Evolutionary conservation across 2,888 invertebrate genomes (phyloP).

Genomic region (Megamerina dolium): DNA sequence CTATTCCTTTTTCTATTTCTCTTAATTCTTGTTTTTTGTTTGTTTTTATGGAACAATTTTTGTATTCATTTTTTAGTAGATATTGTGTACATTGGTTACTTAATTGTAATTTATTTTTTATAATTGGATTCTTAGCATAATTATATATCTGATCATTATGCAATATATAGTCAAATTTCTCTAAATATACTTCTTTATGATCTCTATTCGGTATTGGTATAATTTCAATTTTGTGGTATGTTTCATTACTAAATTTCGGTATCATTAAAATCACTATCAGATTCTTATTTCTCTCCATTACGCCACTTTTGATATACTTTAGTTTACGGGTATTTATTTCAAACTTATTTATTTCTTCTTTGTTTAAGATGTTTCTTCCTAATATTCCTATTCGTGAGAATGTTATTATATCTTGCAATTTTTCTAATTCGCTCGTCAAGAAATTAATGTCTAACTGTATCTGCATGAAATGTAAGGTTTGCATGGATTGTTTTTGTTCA

Average conservation of each 20-base stretch:
- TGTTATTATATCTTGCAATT: slow-evolving; percentile 6
- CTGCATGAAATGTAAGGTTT: not conserved
- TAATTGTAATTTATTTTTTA: slow-evolving; percentile 1
- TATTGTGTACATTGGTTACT: slow-evolving; percentile 1
- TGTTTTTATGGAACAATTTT: slow-evolving; percentile 1
- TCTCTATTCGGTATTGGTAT: too few relatives aligned
- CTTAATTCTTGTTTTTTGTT: not conserved
- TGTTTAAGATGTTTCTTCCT: slow-evolving; percentile 6
- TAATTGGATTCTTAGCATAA: not conserved
- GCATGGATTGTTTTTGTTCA: not conserved
- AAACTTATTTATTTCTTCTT: not conserved
- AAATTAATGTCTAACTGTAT: slow-evolving; percentile 4
- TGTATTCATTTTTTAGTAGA: not conserved
- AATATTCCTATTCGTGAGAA: slow-evolving; percentile 4
- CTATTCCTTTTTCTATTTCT: slow-evolving; percentile 2
- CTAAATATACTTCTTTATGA: not conserved
- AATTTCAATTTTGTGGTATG: too few relatives aligned
- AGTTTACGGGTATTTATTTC: not conserved
- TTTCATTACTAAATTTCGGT: too few relatives aligned
- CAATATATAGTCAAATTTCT: not conserved
- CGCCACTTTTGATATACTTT: slow-evolving; percentile 1
- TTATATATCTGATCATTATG: not conserved
- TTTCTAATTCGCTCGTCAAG: not conserved
- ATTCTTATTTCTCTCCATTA: too few relatives aligned
- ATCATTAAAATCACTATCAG: too few relatives aligned